These are phyloP conservation scores for Eupithecia abbreviata DNA, from an alignment of 2,888 invertebrate genomes.

Conservation along the genomic window DNA sequence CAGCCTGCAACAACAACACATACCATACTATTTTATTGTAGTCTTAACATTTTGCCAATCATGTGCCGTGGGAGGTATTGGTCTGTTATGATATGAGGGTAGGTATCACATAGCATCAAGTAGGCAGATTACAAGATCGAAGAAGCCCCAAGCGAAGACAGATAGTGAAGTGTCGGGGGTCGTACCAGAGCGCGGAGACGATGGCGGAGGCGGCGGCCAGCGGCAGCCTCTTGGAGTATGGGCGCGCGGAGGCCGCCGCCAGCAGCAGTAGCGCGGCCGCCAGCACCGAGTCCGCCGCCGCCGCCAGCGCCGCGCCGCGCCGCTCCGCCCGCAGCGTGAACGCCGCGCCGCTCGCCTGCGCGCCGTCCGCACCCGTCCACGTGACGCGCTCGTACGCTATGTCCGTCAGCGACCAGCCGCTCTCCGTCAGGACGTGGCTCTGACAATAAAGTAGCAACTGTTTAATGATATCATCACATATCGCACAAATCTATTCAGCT, in stretches of 20 bases:
- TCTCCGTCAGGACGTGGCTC: slow-evolving; percentile 44
- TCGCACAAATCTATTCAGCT: neutral
- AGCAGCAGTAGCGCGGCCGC: slow-evolving; percentile 55
- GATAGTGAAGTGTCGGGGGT: neutral
- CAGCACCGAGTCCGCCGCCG: slow-evolving; percentile 56
- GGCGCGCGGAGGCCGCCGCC: slow-evolving; percentile 57
- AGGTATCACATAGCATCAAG: neutral
- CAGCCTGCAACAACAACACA: slow-evolving; percentile 57
- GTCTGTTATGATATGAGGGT: too few relatives aligned
- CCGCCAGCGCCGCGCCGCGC: slow-evolving; percentile 61
- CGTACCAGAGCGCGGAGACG: slow-evolving; percentile 64
- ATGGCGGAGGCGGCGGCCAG: slow-evolving; percentile 68
- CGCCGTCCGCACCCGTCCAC: slow-evolving; percentile 43
- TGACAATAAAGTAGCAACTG: neutral
- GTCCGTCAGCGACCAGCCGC: slow-evolving; percentile 66
- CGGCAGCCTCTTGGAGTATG: slow-evolving; percentile 58
- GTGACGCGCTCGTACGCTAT: slow-evolving; percentile 43
- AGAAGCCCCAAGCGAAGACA: neutral
- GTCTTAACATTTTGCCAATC: neutral
- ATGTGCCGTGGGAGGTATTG: too few relatives aligned
- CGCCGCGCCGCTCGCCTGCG: slow-evolving; percentile 47
- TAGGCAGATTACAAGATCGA: neutral
- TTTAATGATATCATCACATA: too few relatives aligned
- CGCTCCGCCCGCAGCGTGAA: slow-evolving; percentile 58
- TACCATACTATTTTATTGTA: too few relatives aligned